Evolutionary conservation across 1,140 invertebrate species (phyloP), one percentile per base, ranked within the genome.

Genomic region (Ceratoteleas bidentatus): DNA sequence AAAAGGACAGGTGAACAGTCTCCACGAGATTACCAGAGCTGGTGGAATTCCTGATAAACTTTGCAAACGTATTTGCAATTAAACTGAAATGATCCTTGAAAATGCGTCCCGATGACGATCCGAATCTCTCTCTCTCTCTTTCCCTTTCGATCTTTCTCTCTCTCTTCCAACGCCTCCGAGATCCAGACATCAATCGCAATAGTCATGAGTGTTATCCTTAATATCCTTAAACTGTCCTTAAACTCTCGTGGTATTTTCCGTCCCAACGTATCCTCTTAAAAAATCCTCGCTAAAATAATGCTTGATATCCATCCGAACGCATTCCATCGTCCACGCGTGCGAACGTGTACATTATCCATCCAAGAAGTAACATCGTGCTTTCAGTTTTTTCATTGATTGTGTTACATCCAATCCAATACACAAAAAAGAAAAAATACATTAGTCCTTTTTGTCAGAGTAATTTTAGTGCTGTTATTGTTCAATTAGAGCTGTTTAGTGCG

Each of bases 401-500:
- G 90, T 90, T 90, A 91, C 85, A 91, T 92, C 91, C 90, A 90
- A 91, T 91, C 90, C 90, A 91, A 91, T 91, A 92, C 91, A 92
- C 90, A 92, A 91, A 92, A 92, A 92, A 91, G 90, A 91, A 92
- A 92, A 92, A 92, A 91, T 90, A 90, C 90, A 91, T 92, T 92
- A 92, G 91, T 92, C 24, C 85, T 86, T 85, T 87, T 88, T 40
- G 58, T 83, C 9, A 66, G 13, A 50, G 24, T 33, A 24, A 61
- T 50, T 49, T 11, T 32, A 13, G 38, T 64, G 50, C 3, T 45
- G 10, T 73, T 56, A 70, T 58, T 49, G 8, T 36, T 64, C 53
- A 62, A 49, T 49, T 49, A 49, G 11, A 49, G 6, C n/a, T 49
- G 45, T 14, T 49, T 49, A 49, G n/a, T n/a, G 40, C 40, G 8